A percentile compares a stretch with the other conserved stretches of the same genome.
phyloP scores from a whole-genome alignment of 2,113 vertebrate species.

The Gavia stellata region DNA sequence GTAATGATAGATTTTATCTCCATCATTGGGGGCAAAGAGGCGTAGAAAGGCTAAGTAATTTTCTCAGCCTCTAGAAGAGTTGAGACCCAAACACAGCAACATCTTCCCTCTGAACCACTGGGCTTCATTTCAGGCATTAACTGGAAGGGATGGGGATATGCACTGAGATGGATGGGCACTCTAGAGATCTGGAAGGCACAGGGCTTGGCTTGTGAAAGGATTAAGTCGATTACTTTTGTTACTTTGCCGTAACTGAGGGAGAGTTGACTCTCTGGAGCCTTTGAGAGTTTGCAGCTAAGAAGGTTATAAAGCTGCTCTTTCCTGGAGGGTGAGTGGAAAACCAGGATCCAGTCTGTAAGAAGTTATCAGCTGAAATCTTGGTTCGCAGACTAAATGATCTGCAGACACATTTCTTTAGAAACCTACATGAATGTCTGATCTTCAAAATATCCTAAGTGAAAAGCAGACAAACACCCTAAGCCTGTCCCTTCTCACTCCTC shows the following conservation, averaged over 20 bases:
- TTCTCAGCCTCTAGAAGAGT: background rate
- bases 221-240: background rate
- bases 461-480: background rate
- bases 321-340: background rate
- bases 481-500: background rate
- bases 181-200: background rate
- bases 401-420: background rate
- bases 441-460: background rate
- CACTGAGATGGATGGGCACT: background rate
- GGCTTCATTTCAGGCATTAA: accelerated
- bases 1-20: background rate
- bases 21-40: background rate
- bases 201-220: background rate
- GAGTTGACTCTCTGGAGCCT: background rate
- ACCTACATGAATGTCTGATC: background rate
- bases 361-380: background rate
- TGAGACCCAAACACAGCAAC: background rate
- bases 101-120: background rate
- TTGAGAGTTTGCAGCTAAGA: background rate
- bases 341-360: background rate
- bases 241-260: background rate
- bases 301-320: accelerated
- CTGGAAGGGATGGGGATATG: background rate
- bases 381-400: background rate
- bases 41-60: background rate